phyloP scores from a whole-genome alignment of 2,888 invertebrate genomes.

The Diachrysia chrysitis region DNA sequence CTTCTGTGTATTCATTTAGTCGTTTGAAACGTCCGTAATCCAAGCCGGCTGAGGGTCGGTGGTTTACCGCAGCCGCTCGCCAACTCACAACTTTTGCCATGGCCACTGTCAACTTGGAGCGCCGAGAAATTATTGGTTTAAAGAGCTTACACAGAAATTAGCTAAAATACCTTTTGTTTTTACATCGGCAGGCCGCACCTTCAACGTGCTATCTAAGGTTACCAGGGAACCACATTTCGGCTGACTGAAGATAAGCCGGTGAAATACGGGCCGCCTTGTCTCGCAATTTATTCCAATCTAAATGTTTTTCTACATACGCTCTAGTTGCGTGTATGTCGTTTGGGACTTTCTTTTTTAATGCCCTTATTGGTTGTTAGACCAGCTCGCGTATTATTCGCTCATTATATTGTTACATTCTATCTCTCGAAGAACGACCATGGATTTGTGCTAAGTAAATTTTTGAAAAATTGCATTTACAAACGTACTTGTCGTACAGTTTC shows the following conservation, averaged over 20 bases:
- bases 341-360: conserved; percentile 22
- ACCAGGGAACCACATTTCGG: conserved; percentile 56
- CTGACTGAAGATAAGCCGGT: conserved; percentile 58
- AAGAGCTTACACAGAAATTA: conserved; percentile 61
- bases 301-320: conserved; percentile 48
- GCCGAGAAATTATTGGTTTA: conserved; percentile 66
- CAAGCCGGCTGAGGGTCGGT: conserved; percentile 66
- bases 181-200: conserved; percentile 41
- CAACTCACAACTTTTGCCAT: conserved; percentile 68
- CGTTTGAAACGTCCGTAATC: conserved; percentile 67
- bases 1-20: conserved; percentile 56
- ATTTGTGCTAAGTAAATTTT: no score
- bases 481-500: no score
- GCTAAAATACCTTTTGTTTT: conserved; percentile 59
- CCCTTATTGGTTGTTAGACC: background rate
- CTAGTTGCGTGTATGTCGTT: conserved; percentile 21
- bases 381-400: background rate
- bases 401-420: background rate
- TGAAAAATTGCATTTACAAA: no score
- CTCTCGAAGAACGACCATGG: background rate
- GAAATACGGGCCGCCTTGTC: conserved; percentile 55
- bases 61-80: conserved; percentile 73
- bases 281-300: conserved; percentile 57
- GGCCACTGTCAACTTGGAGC: conserved; percentile 68
- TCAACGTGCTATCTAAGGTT: conserved; percentile 50